Conservation (phyloP, 1,140 invertebrate species). For the Brachionus koreanus region DNA sequence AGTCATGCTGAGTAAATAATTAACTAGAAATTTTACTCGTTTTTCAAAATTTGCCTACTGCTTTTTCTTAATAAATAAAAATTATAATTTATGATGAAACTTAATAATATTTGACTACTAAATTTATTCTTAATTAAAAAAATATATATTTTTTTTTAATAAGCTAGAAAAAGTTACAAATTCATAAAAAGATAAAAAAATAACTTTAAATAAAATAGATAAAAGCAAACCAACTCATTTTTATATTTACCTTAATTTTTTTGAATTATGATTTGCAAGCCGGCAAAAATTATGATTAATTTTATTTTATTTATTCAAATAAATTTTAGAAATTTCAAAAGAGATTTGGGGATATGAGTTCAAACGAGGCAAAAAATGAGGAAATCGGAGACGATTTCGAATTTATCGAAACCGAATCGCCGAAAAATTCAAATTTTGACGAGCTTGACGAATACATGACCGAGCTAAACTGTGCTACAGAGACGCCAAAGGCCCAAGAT, state of each 20-base stretch:
- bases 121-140: too few relatives aligned
- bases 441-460: constrained; percentile 6
- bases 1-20: too few relatives aligned
- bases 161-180: too few relatives aligned
- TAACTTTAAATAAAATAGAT: too few relatives aligned
- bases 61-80: too few relatives aligned
- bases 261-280: background rate
- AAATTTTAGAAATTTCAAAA: background rate
- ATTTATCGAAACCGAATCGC: background rate
- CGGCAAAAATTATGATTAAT: background rate
- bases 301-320: background rate
- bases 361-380: background rate
- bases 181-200: too few relatives aligned
- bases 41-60: too few relatives aligned
- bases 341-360: background rate
- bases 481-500: background rate
- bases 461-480: background rate
- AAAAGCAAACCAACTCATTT: too few relatives aligned
- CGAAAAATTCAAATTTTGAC: background rate
- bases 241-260: background rate
- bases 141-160: too few relatives aligned
- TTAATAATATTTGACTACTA: too few relatives aligned
- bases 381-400: background rate
- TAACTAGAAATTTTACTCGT: too few relatives aligned
- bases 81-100: too few relatives aligned